Evolutionary conservation across 2,797 vertebrate genomes (phyloP).

Genomic region (Microcaecilia unicolor): DNA sequence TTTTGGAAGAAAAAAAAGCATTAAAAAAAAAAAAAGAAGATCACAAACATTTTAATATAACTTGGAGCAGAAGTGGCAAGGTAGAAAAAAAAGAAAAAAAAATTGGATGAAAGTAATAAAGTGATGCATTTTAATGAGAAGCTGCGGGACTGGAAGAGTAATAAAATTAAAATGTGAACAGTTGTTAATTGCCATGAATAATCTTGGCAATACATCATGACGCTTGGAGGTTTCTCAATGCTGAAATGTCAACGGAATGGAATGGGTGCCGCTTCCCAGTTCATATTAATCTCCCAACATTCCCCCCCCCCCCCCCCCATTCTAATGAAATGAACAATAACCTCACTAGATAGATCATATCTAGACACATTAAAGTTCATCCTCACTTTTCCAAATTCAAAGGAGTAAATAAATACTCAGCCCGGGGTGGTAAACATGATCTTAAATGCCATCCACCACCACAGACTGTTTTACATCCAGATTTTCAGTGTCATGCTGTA

Average conservation of each 20-base stretch:
- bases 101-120: too few species aligned
- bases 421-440: too few species aligned
- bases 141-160: background rate
- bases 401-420: too few species aligned
- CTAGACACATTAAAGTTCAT: constrained; percentile 1
- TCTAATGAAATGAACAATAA: constrained; percentile 1
- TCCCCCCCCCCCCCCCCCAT: constrained; percentile 1
- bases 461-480: too few species aligned
- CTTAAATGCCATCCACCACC: too few species aligned
- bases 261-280: background rate
- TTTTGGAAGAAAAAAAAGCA: too few species aligned
- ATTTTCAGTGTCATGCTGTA: too few species aligned
- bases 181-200: constrained; percentile 7
- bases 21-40: too few species aligned
- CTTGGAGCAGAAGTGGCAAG: too few species aligned
- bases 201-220: constrained; percentile 11
- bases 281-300: background rate
- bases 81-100: too few species aligned
- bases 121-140: too few species aligned
- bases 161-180: background rate
- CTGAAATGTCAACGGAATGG: background rate
- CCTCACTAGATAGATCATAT: constrained; percentile 5
- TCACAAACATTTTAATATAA: too few species aligned
- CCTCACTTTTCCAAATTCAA: constrained; percentile 1
- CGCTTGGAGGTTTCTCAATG: background rate